Percentiles rank a stretch among this genome's conserved stretches.
Conservation (phyloP, 2,113 vertebrate species). For the Danionella cerebrum region DNA sequence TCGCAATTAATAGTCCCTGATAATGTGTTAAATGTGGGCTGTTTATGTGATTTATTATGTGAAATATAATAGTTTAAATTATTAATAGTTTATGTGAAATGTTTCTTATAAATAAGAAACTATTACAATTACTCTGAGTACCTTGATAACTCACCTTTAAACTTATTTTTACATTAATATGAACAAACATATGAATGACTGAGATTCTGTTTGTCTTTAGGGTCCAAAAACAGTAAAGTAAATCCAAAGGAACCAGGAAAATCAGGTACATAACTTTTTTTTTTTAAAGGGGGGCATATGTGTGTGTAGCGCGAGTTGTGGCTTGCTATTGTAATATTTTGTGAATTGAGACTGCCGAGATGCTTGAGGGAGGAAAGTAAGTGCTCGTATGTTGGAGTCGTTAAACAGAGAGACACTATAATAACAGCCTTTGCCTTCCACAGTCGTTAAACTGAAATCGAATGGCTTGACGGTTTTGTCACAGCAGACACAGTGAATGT, state of each 20-base stretch:
- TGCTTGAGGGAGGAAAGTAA: slow-evolving; percentile 45
- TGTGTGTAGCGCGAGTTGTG: slow-evolving; percentile 17
- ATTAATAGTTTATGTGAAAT: too few relatives aligned
- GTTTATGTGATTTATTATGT: too few relatives aligned
- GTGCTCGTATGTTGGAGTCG: slow-evolving; percentile 37
- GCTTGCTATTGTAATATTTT: slow-evolving; percentile 43
- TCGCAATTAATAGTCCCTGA: too few relatives aligned
- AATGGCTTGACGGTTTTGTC: background rate
- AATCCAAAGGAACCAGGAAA: slow-evolving; percentile 83
- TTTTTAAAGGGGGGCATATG: background rate
- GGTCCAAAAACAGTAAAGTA: slow-evolving; percentile 75
- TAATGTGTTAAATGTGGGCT: too few relatives aligned
- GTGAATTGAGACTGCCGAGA: slow-evolving; percentile 39
- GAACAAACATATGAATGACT: background rate
- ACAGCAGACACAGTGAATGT: background rate
- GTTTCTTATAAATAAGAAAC: too few relatives aligned
- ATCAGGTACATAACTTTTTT: slow-evolving; percentile 75
- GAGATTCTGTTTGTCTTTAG: slow-evolving; percentile 54
- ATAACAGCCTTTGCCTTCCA: slow-evolving; percentile 25
- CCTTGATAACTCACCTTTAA: too few relatives aligned
- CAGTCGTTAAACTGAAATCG: slow-evolving; percentile 5
- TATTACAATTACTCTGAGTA: too few relatives aligned
- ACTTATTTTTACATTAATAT: too few relatives aligned
- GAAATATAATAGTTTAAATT: too few relatives aligned
- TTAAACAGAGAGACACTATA: slow-evolving; percentile 33